Base-by-base conservation (phyloP, 92 coral and sea anemone species). In the Zoanthus sansibaricus region DNA sequence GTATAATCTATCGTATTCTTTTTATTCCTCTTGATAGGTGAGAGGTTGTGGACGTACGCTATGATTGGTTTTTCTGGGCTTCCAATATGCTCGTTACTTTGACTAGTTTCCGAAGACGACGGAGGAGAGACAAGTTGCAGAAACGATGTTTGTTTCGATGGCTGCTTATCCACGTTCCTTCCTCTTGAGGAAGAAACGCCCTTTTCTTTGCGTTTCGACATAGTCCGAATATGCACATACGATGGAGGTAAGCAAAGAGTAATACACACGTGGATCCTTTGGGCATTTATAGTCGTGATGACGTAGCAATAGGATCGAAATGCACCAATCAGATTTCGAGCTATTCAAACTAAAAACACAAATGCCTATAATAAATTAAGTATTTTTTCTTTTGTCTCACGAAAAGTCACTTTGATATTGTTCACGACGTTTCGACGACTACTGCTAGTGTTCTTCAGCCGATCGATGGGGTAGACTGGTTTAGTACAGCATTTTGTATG, bases 21-120 rank as follows among this genome's bases (percentile, higher is more conserved):
- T 72, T 78, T 90, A 89, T 86, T 90, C n/a, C 89, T 75, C 66
- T 90, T 90, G 52, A 90, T 64, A 18, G 87, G 90, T 3, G 92
- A 90, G 42, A 84, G 47, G 67, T 83, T 83, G 48, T 69, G 78
- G 67, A 83, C 45, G 87, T 83, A 83, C 54, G 7, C 54, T 49
- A 49, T 49, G 54, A 49, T 49, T 49, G 54, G 54, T 49, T 49
- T 49, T 49, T 49, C 54, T 49, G 54, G 54, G 54, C 54, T 49
- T 49, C 54, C 54, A 49, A 49, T 4, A 49, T 49, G 54, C 54
- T 49, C 54, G 54, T 49, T 49, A 16, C 66, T 16, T 16, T 13
- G 66, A 58, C 66, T 58, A 18, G 66, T 58, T 58, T 58, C 14
- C 66, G 66, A 58, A 58, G 66, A 58, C 66, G 18, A 58, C 66